phyloP scores from a whole-genome alignment of 2,888 invertebrate species.

The Luperina testacea region DNA sequence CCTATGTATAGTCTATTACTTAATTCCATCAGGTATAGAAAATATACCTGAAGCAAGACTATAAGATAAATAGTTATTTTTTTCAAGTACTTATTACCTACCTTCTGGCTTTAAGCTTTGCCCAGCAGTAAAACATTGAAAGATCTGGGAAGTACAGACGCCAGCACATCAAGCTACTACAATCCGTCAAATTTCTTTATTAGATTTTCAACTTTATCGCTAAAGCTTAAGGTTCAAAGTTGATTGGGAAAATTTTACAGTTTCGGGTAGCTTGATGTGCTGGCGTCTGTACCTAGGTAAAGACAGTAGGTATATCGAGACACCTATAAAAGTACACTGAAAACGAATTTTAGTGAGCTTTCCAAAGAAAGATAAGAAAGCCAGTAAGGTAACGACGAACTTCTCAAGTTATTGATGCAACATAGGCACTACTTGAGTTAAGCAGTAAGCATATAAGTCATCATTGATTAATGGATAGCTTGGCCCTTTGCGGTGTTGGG shows the following conservation, averaged over 20 bases:
- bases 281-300: not conserved
- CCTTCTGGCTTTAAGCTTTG: not conserved
- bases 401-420: conserved; percentile 54
- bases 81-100: not conserved
- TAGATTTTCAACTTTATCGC: no score
- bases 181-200: no score
- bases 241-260: no score
- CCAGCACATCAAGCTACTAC: no score
- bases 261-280: no score
- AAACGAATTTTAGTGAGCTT: not conserved
- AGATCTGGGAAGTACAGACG: no score
- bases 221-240: no score
- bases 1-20: conserved; percentile 7
- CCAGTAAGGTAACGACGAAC: not conserved
- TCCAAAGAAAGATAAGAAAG: conserved; percentile 4
- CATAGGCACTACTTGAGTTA: conserved; percentile 30
- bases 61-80: not conserved
- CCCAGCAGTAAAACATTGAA: not conserved
- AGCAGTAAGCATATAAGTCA: conserved; percentile 71
- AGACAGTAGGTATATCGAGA: not conserved
- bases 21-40: not conserved
- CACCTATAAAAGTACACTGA: not conserved
- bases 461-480: conserved; percentile 84
- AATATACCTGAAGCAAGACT: conserved; percentile 1
- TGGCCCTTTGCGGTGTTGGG: conserved; percentile 74